Conservation (phyloP, 2,888 invertebrate genomes). For the Axea sp. region DNA sequence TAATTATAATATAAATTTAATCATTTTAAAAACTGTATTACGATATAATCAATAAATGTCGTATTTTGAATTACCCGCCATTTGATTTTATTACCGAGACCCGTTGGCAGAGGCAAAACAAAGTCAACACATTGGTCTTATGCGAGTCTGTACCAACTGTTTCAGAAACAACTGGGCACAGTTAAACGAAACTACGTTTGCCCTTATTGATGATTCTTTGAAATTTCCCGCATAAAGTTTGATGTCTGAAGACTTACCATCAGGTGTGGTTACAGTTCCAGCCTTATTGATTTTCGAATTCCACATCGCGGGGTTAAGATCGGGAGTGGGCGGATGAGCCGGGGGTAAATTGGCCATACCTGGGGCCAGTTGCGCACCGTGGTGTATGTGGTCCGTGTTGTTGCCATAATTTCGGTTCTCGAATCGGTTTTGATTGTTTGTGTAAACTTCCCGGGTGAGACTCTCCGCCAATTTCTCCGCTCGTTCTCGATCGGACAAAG, state of each 20-base stretch:
- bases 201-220: too few relatives aligned
- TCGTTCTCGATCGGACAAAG: conserved; percentile 79
- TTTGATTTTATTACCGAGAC: too few relatives aligned
- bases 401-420: conserved; percentile 74
- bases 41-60: too few relatives aligned
- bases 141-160: too few relatives aligned
- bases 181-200: too few relatives aligned
- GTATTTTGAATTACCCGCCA: too few relatives aligned
- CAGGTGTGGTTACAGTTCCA: conserved; percentile 90
- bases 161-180: too few relatives aligned
- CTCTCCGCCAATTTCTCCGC: conserved; percentile 76
- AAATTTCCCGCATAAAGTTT: too few relatives aligned
- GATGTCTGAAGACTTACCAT: conserved; percentile 77
- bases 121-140: too few relatives aligned
- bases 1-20: too few relatives aligned
- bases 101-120: too few relatives aligned
- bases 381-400: conserved; percentile 69
- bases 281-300: conserved; percentile 84
- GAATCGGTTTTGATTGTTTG: conserved; percentile 74
- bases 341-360: conserved; percentile 80
- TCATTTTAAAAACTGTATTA: too few relatives aligned
- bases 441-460: conserved; percentile 73
- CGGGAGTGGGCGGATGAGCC: conserved; percentile 79
- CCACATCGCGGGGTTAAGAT: conserved; percentile 81
- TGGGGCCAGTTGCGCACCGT: conserved; percentile 70